Evolutionary conservation across 2,888 invertebrate genomes (phyloP).

Genomic region (Caenorhabditis uteleia): DNA sequence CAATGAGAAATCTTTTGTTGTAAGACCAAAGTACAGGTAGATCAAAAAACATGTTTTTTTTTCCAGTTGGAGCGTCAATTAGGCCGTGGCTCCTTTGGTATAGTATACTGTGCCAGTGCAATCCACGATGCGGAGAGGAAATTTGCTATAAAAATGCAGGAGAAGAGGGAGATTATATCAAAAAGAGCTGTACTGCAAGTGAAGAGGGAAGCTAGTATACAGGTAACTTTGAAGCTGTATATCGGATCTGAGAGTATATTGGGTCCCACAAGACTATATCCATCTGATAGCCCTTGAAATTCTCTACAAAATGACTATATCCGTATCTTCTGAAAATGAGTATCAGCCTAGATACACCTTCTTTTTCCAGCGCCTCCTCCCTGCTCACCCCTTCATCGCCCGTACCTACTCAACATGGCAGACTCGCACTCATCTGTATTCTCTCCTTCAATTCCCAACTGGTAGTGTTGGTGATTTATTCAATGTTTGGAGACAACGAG

Average conservation of each 20-base stretch:
- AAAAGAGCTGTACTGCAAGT: constrained; percentile 41
- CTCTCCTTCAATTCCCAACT: constrained; percentile 73
- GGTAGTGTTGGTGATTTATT: constrained; percentile 85
- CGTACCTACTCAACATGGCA: constrained; percentile 66
- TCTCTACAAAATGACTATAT: not conserved
- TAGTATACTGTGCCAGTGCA: constrained; percentile 82
- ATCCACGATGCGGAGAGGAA: constrained; percentile 74
- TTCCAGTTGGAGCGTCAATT: constrained; percentile 78
- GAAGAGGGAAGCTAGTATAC: constrained; percentile 44
- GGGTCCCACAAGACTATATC: no score
- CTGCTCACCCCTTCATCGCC: constrained; percentile 56
- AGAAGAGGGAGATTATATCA: constrained; percentile 34
- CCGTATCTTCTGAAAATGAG: not conserved
- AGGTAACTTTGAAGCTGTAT: constrained; percentile 48
- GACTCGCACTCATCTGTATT: constrained; percentile 54
- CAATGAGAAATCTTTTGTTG: constrained; percentile 74
- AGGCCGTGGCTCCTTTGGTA: constrained; percentile 88
- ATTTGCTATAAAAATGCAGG: constrained; percentile 80
- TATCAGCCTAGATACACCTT: not conserved
- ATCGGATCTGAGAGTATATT: not conserved
- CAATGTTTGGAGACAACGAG: constrained; percentile 79
- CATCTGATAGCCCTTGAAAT: no score
- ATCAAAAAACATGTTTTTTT: no score
- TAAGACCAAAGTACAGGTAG: constrained; percentile 53
- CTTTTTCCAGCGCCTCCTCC: constrained; percentile 48